These are phyloP conservation scores for Epirrita christyi DNA, from an alignment of 2,888 invertebrate species.

Conservation along the genomic window DNA sequence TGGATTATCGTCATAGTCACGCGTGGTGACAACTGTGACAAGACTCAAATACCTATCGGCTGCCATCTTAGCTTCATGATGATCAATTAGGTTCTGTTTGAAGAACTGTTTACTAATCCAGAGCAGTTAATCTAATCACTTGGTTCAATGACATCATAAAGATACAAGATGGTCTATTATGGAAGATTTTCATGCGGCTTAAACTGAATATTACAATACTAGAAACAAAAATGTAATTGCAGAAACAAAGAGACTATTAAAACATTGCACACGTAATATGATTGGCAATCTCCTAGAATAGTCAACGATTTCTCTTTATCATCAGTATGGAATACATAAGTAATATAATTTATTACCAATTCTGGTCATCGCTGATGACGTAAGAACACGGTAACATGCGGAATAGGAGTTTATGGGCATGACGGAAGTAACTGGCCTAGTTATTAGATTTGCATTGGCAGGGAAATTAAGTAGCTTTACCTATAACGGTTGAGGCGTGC, in stretches of 20 bases:
- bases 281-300: constrained; percentile 16
- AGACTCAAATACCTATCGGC: too few relatives aligned
- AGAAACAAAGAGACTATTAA: too few relatives aligned
- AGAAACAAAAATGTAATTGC: too few relatives aligned
- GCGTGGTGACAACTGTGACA: too few relatives aligned
- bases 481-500: too few relatives aligned
- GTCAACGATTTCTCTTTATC: constrained; percentile 19
- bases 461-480: constrained; percentile 7
- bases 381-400: constrained; percentile 22
- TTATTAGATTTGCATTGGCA: constrained; percentile 24
- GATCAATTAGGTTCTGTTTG: too few relatives aligned
- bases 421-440: constrained; percentile 11
- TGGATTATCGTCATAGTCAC: constrained; percentile 11
- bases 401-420: constrained; percentile 17
- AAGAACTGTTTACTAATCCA: not conserved
- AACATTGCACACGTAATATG: not conserved
- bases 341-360: constrained; percentile 22
- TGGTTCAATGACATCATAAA: not conserved
- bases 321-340: constrained; percentile 19
- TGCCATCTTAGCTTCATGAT: too few relatives aligned
- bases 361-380: constrained; percentile 27
- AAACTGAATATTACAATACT: too few relatives aligned
- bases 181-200: too few relatives aligned
- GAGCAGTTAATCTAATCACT: not conserved
- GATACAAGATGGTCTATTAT: too few relatives aligned